Conservation (phyloP, 2,797 vertebrate species). For the Coilia nasus region DNA sequence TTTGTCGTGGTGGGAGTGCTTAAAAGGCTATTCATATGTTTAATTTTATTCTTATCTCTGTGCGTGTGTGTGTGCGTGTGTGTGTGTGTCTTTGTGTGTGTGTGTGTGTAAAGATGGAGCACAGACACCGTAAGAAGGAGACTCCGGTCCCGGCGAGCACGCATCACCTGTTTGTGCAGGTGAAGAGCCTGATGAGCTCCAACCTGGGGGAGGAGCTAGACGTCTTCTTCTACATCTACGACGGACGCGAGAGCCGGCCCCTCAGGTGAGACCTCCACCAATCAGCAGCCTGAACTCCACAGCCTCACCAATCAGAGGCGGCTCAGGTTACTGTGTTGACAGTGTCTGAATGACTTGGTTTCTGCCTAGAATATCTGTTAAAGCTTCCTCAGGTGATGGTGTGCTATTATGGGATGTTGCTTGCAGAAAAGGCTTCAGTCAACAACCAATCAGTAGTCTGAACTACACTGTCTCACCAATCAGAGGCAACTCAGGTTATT, state of each 20-base stretch:
- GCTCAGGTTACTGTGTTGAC: background rate
- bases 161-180: constrained; percentile 94
- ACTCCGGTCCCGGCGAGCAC: constrained; percentile 87
- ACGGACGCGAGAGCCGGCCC: constrained; percentile 91
- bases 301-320: background rate
- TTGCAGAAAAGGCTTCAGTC: background rate
- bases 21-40: too few species aligned
- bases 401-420: background rate
- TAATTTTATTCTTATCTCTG: background rate
- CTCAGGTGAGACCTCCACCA: constrained; percentile 82
- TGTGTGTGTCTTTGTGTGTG: constrained; percentile 12
- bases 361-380: background rate
- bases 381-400: too few species aligned
- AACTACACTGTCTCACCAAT: background rate
- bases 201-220: constrained; percentile 97
- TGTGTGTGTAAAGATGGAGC: constrained; percentile 85
- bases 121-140: constrained; percentile 94
- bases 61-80: background rate
- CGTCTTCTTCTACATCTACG: constrained; percentile 95
- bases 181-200: constrained; percentile 96
- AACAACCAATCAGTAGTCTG: background rate
- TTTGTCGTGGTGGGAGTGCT: too few species aligned
- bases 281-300: background rate
- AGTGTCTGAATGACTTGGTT: background rate
- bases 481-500: too few species aligned